phyloP scores from a whole-genome alignment of 2,797 vertebrate genomes.

The Argentina silus region DNA sequence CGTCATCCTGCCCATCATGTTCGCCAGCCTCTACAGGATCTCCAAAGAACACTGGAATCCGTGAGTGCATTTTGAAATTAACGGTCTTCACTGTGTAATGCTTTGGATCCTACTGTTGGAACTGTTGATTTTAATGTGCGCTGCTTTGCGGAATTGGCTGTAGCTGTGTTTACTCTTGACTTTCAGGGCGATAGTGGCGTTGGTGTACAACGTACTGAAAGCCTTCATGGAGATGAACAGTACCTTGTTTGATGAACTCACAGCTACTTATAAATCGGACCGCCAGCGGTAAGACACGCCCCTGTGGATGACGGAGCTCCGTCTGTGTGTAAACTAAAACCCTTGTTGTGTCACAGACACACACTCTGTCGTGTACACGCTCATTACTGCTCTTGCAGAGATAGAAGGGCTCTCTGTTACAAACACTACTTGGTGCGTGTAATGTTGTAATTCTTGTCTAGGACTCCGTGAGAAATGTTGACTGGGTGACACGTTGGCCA shows the following conservation, averaged over 20 bases:
- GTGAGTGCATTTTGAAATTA: slow-evolving; percentile 76
- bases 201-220: slow-evolving; percentile 99
- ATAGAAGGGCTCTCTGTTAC: not conserved
- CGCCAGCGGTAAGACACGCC: slow-evolving; percentile 93
- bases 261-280: slow-evolving; percentile 99
- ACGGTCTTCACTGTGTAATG: not conserved
- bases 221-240: slow-evolving; percentile 99
- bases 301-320: no score
- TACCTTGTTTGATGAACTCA: slow-evolving; percentile 98
- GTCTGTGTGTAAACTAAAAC: not conserved
- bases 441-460: not conserved
- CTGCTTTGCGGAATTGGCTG: not conserved
- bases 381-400: no score
- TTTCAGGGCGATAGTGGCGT: slow-evolving; percentile 94
- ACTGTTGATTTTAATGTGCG: no score
- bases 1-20: slow-evolving; percentile 99
- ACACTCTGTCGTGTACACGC: slow-evolving; percentile 3
- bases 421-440: not conserved
- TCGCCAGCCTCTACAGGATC: slow-evolving; percentile 98
- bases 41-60: slow-evolving; percentile 99
- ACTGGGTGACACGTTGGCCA: not conserved
- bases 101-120: not conserved
- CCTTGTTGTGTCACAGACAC: not conserved
- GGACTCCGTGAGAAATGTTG: not conserved
- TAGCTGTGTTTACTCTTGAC: not conserved